Percentiles rank a stretch among this genome's conserved stretches.
Evolutionary conservation across 2,797 vertebrate genomes (phyloP).

Genomic region (Coregonus sp.): DNA sequence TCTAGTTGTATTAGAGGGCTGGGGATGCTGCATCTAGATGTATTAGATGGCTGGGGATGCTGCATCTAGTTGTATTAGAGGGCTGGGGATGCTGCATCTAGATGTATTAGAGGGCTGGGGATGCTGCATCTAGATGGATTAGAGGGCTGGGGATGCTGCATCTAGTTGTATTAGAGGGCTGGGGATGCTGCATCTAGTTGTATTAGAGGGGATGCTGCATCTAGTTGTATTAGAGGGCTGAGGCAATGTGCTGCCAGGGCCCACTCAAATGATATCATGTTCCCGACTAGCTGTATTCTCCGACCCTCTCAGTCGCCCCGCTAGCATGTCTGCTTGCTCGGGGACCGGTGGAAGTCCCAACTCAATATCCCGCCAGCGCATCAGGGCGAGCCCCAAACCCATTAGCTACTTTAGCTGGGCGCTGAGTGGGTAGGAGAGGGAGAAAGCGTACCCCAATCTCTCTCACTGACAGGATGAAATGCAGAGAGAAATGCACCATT

Average conservation of each 20-base stretch:
- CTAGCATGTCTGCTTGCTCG: slow-evolving; percentile 65
- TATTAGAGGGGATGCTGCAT: background rate
- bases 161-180: background rate
- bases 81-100: background rate
- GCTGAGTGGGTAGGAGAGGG: slow-evolving; percentile 59
- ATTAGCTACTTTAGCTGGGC: slow-evolving; percentile 71
- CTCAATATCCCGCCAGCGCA: slow-evolving; percentile 74
- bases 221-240: background rate
- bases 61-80: background rate
- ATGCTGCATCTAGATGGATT: background rate
- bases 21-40: background rate
- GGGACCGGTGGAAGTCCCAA: slow-evolving; percentile 73
- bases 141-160: background rate
- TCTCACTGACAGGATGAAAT: slow-evolving; percentile 41
- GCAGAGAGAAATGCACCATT: background rate
- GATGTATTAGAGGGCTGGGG: background rate
- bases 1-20: background rate
- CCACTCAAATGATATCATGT: slow-evolving; percentile 68
- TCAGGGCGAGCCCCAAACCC: slow-evolving; percentile 71
- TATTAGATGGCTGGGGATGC: background rate
- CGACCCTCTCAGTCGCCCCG: slow-evolving; percentile 61
- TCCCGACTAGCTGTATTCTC: slow-evolving; percentile 49
- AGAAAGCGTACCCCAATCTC: slow-evolving; percentile 45
- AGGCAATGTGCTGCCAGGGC: slow-evolving; percentile 9
- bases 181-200: background rate